phyloP scores from a whole-genome alignment of 2,797 vertebrate genomes.

The Dipus sagitta region DNA sequence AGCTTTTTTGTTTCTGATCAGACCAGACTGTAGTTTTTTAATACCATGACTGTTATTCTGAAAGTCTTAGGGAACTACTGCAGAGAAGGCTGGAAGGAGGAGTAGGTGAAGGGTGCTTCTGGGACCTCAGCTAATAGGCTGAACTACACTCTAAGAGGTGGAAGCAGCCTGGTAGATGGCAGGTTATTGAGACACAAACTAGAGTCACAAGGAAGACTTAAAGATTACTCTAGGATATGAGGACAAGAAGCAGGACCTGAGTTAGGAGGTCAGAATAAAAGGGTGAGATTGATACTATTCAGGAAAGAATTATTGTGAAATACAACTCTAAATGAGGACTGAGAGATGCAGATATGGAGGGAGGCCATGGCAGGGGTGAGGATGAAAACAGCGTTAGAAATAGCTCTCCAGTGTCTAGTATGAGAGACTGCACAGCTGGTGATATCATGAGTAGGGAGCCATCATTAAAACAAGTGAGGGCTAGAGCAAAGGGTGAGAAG shows the following conservation, averaged over 20 bases:
- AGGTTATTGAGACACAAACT: background rate
- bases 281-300: no score
- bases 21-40: background rate
- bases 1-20: background rate
- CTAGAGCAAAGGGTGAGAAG: background rate
- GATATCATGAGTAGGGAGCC: background rate
- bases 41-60: background rate
- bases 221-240: background rate
- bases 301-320: background rate
- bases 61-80: background rate
- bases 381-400: background rate
- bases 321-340: background rate
- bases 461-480: fast-evolving
- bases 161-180: fast-evolving
- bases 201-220: background rate
- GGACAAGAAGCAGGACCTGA: background rate
- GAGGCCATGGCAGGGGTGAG: background rate
- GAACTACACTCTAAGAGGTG: background rate
- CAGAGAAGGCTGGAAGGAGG: background rate
- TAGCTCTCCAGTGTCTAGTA: background rate
- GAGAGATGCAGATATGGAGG: background rate
- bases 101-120: background rate
- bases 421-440: background rate
- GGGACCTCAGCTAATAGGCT: background rate
- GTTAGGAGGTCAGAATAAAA: background rate